phyloP scores from a whole-genome alignment of 2,888 invertebrate species.

The Graphium colonna region DNA sequence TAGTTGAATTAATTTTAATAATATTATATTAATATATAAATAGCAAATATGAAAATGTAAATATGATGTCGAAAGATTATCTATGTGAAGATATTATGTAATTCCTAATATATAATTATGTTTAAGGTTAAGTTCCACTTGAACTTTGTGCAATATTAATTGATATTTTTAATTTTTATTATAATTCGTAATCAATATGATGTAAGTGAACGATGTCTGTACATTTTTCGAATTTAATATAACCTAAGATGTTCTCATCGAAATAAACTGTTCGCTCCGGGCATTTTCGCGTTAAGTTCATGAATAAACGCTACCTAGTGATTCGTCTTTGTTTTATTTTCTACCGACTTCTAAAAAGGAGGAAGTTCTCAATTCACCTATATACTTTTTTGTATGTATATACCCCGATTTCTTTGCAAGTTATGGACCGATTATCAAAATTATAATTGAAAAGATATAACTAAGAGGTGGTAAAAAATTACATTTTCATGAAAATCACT shows the following conservation, averaged over 20 bases:
- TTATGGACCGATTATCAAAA: too few species aligned
- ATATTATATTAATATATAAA: conserved; percentile 8
- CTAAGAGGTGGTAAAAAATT: too few species aligned
- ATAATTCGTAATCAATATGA: conserved; percentile 26
- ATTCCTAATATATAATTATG: not conserved
- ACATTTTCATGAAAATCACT: too few species aligned
- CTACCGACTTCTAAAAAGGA: too few species aligned
- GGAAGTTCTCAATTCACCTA: too few species aligned
- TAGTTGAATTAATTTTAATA: too few species aligned
- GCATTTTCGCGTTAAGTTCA: conserved; percentile 34
- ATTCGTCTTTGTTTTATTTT: conserved; percentile 29
- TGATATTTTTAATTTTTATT: conserved; percentile 26
- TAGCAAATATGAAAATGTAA: not conserved
- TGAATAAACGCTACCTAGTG: conserved; percentile 41
- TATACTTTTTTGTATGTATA: too few species aligned
- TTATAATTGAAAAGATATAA: too few species aligned
- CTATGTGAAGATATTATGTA: not conserved
- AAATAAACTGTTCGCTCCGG: too few species aligned
- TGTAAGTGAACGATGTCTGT: conserved; percentile 38
- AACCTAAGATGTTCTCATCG: conserved; percentile 40
- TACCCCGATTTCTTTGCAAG: too few species aligned
- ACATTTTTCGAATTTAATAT: conserved; percentile 71
- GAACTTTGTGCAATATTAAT: conserved; percentile 64
- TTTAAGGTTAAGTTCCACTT: conserved; percentile 20
- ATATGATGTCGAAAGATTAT: not conserved